Evolutionary conservation across 2,888 invertebrate species (phyloP).

Genomic region (Tetragonisca angustula): DNA sequence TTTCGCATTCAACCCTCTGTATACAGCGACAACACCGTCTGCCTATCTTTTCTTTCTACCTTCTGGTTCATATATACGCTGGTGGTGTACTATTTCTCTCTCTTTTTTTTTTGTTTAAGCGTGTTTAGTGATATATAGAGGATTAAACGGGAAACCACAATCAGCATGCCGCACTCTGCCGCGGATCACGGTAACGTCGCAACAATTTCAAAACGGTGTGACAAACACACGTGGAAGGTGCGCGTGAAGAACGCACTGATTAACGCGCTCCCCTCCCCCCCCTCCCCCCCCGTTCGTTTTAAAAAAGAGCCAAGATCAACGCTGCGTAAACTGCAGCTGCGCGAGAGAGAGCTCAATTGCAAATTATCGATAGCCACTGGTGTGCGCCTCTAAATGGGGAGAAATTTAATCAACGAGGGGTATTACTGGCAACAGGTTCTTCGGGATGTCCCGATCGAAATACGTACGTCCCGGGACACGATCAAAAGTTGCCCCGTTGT

Average conservation of each 20-base stretch:
- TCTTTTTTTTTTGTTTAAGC: not conserved
- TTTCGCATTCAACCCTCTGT: slow-evolving; percentile 50
- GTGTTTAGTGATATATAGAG: not conserved
- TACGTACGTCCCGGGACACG: not conserved
- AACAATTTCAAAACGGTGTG: not conserved
- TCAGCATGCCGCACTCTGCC: slow-evolving; percentile 1
- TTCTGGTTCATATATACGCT: not conserved
- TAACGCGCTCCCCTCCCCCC: not conserved
- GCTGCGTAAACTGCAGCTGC: not conserved
- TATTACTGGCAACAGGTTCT: slow-evolving; percentile 67
- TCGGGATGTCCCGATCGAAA: slow-evolving; percentile 29
- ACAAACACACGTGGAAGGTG: slow-evolving; percentile 25
- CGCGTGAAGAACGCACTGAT: slow-evolving; percentile 1
- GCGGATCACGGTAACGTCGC: slow-evolving; percentile 5
- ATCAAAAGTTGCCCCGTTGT: slow-evolving; percentile 36
- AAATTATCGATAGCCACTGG: slow-evolving; percentile 8
- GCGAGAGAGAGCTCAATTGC: not conserved
- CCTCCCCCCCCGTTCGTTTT: not conserved
- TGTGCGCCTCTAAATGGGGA: slow-evolving; percentile 13
- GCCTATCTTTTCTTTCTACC: not conserved
- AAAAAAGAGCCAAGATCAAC: not conserved
- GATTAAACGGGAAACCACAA: slow-evolving; percentile 27
- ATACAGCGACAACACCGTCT: not conserved
- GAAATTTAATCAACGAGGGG: slow-evolving; percentile 41
- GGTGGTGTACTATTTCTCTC: no score